Base-by-base conservation (phyloP, 37 sponge, comb jelly and placozoan species). In the Diacarnus erythraeanus region DNA sequence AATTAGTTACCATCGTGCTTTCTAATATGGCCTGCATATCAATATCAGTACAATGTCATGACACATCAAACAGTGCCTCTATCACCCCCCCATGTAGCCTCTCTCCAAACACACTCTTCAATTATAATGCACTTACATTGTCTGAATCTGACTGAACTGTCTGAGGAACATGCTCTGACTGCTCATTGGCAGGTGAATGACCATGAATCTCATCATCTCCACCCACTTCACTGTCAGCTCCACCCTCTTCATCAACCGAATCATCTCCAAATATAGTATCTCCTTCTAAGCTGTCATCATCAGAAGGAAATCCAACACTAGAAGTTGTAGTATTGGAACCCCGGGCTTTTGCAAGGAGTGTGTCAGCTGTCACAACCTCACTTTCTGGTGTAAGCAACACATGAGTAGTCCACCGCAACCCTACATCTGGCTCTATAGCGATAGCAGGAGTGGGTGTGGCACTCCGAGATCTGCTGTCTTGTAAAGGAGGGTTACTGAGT, bases 1-100 rank as follows among this genome's bases (percentile, higher is more conserved):
- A 75, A 67, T 96, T 90, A 76, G 83, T 90, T 12, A 96, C 79
- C 66, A 88, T 82, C 20, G 80, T 84, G 36, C 51, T 69, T 64
- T 91, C 84, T 47, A 94, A 67, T 21, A 91, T 91, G 68, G 91
- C 71, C 91, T 94, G 76, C 27, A 76, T 31, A 0, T 38, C 56
- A 35, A 80, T 2, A 71, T 56, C 9, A 59, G 33, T 8, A 41
- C 29, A 31, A 35, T 38, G 22, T 12, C 9, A 38, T 69, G 40
- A 69, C 9, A 30, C 30, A 36, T 33, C 37, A 30, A 21, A 12
- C 51, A 15, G 51, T 47, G 51, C 12, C 12, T 6, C 6, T 25
- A 60, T 25, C 9, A 60, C 21, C 23, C 61, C 9, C 61, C 23
- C 56, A 17, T 20, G 17, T 17, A 54, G 10, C 10, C 56, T 20